Conservation (phyloP, 2,888 invertebrate genomes). For the Plusia festucae region DNA sequence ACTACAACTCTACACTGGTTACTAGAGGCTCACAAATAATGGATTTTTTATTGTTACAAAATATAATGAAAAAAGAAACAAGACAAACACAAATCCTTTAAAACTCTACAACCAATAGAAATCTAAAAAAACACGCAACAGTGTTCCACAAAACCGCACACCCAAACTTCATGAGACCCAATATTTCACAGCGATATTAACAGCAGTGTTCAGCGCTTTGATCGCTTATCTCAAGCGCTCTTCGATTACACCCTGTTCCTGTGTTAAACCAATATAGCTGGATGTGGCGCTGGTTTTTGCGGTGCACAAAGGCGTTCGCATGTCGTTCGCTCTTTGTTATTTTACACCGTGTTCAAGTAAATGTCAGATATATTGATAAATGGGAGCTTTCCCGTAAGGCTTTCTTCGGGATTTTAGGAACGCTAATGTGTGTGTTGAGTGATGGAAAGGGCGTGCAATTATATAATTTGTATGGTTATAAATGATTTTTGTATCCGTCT, state of each 20-base stretch:
- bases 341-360: slow-evolving; percentile 44
- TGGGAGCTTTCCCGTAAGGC: slow-evolving; percentile 22
- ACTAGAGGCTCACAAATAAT: no score
- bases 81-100: not conserved
- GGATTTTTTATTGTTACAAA: no score
- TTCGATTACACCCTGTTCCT: slow-evolving; percentile 47
- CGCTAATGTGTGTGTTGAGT: slow-evolving; percentile 16
- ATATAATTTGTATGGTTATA: not conserved
- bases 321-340: slow-evolving; percentile 53
- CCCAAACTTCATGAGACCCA: slow-evolving; percentile 21
- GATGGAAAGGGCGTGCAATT: not conserved
- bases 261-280: slow-evolving; percentile 56
- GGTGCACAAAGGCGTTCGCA: slow-evolving; percentile 44
- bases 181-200: slow-evolving; percentile 48
- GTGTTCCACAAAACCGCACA: not conserved
- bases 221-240: slow-evolving; percentile 53
- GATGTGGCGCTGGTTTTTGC: slow-evolving; percentile 51
- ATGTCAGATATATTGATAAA: slow-evolving; percentile 47
- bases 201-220: slow-evolving; percentile 46
- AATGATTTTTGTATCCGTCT: not conserved
- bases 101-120: not conserved
- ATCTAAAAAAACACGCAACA: slow-evolving; percentile 6
- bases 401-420: slow-evolving; percentile 15
- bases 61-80: no score
- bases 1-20: no score